Evolutionary conservation across 2,113 vertebrate species (phyloP), one percentile per base, ranked within the genome.

Genomic region (Myotis lucifugus): DNA sequence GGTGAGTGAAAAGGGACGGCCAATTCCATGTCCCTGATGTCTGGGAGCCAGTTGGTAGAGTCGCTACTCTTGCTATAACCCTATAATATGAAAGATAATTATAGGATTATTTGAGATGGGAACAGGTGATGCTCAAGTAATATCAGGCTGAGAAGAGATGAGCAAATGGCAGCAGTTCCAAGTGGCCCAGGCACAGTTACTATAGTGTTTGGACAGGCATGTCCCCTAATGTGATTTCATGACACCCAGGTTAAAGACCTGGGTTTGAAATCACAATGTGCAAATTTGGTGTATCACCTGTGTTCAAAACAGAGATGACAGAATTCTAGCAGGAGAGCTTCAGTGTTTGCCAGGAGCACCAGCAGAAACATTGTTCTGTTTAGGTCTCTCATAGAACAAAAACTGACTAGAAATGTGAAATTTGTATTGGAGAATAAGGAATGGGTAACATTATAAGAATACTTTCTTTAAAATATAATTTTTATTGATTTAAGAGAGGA

Each of bases 91-190:
- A 96, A 97, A 98, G 95, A 85, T 23, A 78, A 87, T 97, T 97
- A 96, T 54, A 74, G 90, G 78, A 72, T 98, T 96, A 98, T 97
- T 96, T 98, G 93, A 96, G 94, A 95, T 93, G 93, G 74, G 91
- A 98, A 95, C 91, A 98, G 97, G 96, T 98, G 97, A 98, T 96
- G 76, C 88, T 97, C 59, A 97, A 97, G 95, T 96, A 97, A 96
- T 98, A 97, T 96, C 89, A 93, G 86, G 95, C 66, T 96, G 96
- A 97, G 90, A 90, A 97, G 95, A 96, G 96, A 97, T 96, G 95
- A 97, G 34, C 34, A 94, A 98, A 94, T 96, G 73, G 69, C 93
- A 98, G 94, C 92, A 97, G 91, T 88, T 96, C 52, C 76, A 84
- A 93, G 89, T 92, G 94, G 72, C 27, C 23, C 64, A 97, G 96